Percentiles rank a stretch among this genome's conserved stretches.
Evolutionary conservation across 2,888 invertebrate genomes (phyloP).

Genomic region (Elysia crispata): DNA sequence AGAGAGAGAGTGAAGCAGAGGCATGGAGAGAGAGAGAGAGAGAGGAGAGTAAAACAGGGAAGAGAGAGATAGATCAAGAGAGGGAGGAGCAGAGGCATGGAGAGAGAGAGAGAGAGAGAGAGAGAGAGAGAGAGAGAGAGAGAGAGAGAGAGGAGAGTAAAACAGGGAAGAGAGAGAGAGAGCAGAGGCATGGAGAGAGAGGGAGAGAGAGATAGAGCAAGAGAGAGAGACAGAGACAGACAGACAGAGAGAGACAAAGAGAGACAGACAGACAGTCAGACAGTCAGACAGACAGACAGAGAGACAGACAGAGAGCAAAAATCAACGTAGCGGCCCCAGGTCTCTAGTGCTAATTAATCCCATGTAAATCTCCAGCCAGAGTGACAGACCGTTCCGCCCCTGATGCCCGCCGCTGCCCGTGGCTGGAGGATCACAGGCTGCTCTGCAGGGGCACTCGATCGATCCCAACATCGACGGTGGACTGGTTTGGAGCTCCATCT

Average conservation of each 20-base stretch:
- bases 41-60: too few relatives aligned
- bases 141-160: neutral
- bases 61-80: too few relatives aligned
- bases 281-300: neutral
- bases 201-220: neutral
- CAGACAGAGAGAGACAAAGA: neutral
- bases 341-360: neutral
- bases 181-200: too few relatives aligned
- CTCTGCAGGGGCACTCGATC: too few relatives aligned
- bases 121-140: constrained; percentile 18
- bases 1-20: neutral
- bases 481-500: too few relatives aligned
- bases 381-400: too few relatives aligned
- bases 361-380: too few relatives aligned
- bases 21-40: neutral
- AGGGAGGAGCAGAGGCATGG: neutral
- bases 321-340: neutral
- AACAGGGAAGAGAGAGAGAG: too few relatives aligned
- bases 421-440: too few relatives aligned
- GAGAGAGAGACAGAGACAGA: neutral
- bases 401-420: too few relatives aligned
- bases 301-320: neutral
- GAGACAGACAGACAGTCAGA: neutral
- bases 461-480: too few relatives aligned
- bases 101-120: neutral